Evolutionary conservation across 2,888 invertebrate species (phyloP), one percentile per base, ranked within the genome.

Genomic region (Perizoma affinitatum): DNA sequence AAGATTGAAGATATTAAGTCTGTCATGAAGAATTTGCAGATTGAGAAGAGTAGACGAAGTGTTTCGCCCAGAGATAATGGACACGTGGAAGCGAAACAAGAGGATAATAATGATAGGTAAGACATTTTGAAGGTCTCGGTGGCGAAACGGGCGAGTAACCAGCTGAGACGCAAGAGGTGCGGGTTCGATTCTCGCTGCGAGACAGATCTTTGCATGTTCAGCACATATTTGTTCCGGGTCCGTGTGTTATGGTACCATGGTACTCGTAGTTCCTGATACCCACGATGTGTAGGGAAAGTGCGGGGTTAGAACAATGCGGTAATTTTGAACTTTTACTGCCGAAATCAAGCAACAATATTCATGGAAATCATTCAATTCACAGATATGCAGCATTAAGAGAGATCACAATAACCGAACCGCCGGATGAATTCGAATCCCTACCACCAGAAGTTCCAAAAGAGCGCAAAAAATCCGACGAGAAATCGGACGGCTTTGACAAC

Each of bases 351-450:
- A 9, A 10, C 4, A 42, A n/a, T n/a, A n/a, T 5, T 10, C 42
- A n/a, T 10, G 22, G 5, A 2, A 10, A 5, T n/a, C 5, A n/a
- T 5, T n/a, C 4, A 1, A 7, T 44, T 22, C 0, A 22, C 42
- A 80, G 80, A 73, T 97, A 97, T 79, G 97, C 97, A 0, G 97
- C 97, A 0, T 83, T 97, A 52, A 91, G 97, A 0, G 97, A 97
- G 76, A 95, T 95, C 8, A 96, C 96, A 42, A 89, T 94, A 57
- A 95, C 94, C 0, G 95, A 95, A 75, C 92, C 88, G 65, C 89
- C 88, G 71, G 94, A 94, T 6, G 94, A 94, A 59, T 88, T 87
- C 58, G 91, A 92, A 66, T 91, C 90, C 0, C 66, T 92, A 38
- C 92, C 93, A 0, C 87, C 92, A 0, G 92, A 92, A 72, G 68